phyloP scores from a whole-genome alignment of 2,888 invertebrate genomes.

The Zhuqinia jingwanae region DNA sequence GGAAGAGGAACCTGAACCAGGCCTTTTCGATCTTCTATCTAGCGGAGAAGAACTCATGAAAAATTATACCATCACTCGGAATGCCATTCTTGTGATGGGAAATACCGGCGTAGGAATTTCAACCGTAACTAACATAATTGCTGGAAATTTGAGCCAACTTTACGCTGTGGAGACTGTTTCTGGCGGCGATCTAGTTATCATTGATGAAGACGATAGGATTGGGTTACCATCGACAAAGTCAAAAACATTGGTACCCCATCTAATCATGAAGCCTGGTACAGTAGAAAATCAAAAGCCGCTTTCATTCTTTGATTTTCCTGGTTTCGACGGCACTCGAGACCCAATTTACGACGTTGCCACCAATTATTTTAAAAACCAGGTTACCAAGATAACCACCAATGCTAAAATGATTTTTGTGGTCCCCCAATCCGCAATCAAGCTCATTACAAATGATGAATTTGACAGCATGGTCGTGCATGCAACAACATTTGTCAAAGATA shows the following conservation, averaged over 20 bases:
- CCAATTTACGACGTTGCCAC: constrained; percentile 16
- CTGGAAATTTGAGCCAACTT: background rate
- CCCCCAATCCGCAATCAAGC: background rate
- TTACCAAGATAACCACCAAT: background rate
- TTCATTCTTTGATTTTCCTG: constrained; percentile 23
- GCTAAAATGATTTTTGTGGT: background rate
- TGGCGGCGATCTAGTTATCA: background rate
- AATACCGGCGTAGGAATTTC: constrained; percentile 14
- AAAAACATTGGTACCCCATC: constrained; percentile 19
- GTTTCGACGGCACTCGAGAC: constrained; percentile 45
- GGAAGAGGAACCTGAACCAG: background rate
- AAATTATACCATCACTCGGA: background rate
- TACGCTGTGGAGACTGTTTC: background rate
- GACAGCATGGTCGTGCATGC: background rate
- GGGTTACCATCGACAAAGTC: background rate
- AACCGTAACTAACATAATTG: constrained; percentile 1
- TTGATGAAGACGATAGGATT: constrained; percentile 31
- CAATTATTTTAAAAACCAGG: constrained; percentile 42
- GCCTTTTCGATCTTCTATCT: background rate
- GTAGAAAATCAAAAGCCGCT: background rate
- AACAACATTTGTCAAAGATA: constrained; percentile 10
- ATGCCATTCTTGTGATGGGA: constrained; percentile 4
- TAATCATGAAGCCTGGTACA: background rate
- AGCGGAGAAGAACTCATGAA: background rate
- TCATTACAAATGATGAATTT: background rate